phyloP scores from a whole-genome alignment of 2,888 invertebrate genomes.

The Dysmachus trigonus region DNA sequence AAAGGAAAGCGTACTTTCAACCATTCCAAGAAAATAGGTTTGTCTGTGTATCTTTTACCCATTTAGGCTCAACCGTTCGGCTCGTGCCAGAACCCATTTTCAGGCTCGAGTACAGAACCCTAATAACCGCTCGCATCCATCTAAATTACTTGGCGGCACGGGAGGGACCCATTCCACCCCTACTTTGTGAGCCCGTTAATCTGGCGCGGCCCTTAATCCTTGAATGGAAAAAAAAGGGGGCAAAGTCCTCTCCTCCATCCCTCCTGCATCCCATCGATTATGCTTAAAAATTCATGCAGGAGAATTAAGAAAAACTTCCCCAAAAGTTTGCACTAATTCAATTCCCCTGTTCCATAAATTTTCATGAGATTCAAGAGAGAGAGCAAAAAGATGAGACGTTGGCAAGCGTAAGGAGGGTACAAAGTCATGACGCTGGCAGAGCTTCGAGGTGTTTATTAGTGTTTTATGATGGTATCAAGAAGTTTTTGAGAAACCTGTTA shows the following conservation, averaged over 20 bases:
- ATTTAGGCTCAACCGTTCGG: neutral
- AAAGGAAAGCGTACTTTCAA: neutral
- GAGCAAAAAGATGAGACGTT: neutral
- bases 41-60: neutral
- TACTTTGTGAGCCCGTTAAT: neutral
- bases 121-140: neutral
- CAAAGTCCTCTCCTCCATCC: neutral
- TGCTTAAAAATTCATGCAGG: constrained; percentile 24
- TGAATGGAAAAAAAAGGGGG: neutral
- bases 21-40: neutral
- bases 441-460: constrained; percentile 3
- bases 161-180: neutral
- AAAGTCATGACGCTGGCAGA: neutral
- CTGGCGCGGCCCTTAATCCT: neutral
- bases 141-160: neutral
- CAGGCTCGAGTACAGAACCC: neutral
- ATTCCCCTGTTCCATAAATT: constrained; percentile 14
- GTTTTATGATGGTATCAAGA: constrained; percentile 16
- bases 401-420: neutral
- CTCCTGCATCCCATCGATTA: neutral
- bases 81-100: neutral
- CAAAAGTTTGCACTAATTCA: constrained; percentile 11
- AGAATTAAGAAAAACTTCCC: constrained; percentile 12
- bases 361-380: neutral
- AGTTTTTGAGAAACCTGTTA: constrained; percentile 7